Percentiles rank a stretch among this genome's conserved stretches.
These are phyloP conservation scores for Globodera ellingtonae DNA, from an alignment of 1,140 invertebrate species.

Conservation along the genomic window DNA sequence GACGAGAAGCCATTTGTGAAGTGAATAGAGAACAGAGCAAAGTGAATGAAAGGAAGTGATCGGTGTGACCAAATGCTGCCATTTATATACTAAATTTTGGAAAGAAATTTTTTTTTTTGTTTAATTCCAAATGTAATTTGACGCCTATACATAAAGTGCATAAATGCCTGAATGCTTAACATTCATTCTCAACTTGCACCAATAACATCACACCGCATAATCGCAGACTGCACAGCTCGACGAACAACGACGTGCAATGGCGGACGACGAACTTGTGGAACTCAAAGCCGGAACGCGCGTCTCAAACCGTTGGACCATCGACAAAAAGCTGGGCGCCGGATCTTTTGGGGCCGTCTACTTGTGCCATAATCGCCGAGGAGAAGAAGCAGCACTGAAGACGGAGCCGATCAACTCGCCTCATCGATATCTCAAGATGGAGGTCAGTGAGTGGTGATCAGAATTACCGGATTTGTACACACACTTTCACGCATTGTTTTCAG, in stretches of 20 bases:
- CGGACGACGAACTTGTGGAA: not conserved
- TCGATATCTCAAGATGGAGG: not conserved
- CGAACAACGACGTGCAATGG: not conserved
- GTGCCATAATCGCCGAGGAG: not conserved
- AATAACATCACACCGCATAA: too few species aligned
- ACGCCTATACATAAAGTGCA: too few species aligned
- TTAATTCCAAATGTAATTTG: too few species aligned
- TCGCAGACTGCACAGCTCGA: too few species aligned
- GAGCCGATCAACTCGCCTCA: not conserved
- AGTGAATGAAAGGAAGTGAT: too few species aligned
- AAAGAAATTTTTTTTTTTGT: too few species aligned
- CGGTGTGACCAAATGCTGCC: too few species aligned
- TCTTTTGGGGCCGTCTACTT: slow-evolving; percentile 27
- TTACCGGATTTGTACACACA: not conserved
- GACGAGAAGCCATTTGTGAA: too few species aligned
- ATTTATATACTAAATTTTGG: too few species aligned
- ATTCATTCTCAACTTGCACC: too few species aligned
- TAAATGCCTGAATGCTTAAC: too few species aligned
- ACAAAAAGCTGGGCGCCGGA: slow-evolving; percentile 19
- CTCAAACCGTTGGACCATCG: slow-evolving; percentile 12
- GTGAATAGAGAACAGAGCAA: too few species aligned
- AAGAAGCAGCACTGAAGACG: slow-evolving; percentile 4
- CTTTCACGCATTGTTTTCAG: not conserved
- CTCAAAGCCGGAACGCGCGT: slow-evolving; percentile 8
- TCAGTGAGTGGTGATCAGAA: not conserved